Evolutionary conservation across 2,113 vertebrate genomes (phyloP), one percentile per base, ranked within the genome.

Genomic region (Calidris pugnax): DNA sequence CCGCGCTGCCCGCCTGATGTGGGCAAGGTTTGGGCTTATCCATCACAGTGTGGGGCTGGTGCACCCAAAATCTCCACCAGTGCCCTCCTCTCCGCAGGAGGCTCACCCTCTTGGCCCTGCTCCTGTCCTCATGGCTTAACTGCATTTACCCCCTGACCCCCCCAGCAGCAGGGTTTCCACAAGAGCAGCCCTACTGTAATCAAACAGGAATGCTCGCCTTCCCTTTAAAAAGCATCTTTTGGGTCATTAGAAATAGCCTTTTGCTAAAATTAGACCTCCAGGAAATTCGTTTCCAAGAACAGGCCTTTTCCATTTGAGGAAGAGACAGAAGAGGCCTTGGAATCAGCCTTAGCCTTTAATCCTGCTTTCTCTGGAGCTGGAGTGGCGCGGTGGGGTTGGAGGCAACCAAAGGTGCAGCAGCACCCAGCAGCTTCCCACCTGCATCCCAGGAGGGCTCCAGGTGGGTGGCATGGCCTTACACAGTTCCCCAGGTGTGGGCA

Each of bases 381-480:
- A 41, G 47, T 4, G 3, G 43, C 20, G 64, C 15, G 3, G 35
- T 4, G 10, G 9, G 17, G 37, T 19, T 39, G 22, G 67, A 59
- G 33, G 47, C 43, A 67, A 30, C 32, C 14, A 72, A 85, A 72
- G 51, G n/a, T 59, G 22, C 17, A 17, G 15, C 18, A 27, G 22
- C 55, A 68, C 28, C 41, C 3, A 0, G 28, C 66, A 57, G 67
- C 21, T n/a, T 63, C 41, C 6, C 1, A 1, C 30, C 18, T 22
- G 67, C 2, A 0, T 20, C 68, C 35, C 6, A 2, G 67, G 41
- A 47, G 1, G 21, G 71, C n/a, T 66, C 30, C 47, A 28, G 62
- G 32, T 1, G 0, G 60, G 66, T 1, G 3, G 33, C 72, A n/a
- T 1, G 2, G 64, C 37, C 16, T 37, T 5, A 2, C 43, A 7